phyloP scores from a whole-genome alignment of 2,888 invertebrate genomes.

The Agriotes lineatus region DNA sequence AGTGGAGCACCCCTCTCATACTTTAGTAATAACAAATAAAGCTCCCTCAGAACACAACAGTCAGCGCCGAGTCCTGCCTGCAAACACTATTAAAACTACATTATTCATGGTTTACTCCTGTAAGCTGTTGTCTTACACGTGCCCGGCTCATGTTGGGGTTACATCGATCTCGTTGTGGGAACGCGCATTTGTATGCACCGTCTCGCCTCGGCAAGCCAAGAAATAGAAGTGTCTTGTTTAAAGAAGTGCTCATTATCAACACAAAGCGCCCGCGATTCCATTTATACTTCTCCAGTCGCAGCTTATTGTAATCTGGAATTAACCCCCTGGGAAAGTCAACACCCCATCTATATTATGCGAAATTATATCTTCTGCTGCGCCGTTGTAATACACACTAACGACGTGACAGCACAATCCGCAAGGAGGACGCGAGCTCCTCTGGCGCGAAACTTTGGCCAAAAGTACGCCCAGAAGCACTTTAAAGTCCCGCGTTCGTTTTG shows the following conservation, averaged over 20 bases:
- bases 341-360: constrained; percentile 16
- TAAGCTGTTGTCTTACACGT: constrained; percentile 39
- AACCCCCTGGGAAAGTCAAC: constrained; percentile 18
- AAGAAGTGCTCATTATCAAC: constrained; percentile 29
- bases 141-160: constrained; percentile 30
- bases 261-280: constrained; percentile 18
- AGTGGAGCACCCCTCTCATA: neutral
- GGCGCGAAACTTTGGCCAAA: constrained; percentile 2
- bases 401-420: constrained; percentile 7
- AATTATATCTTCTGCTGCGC: constrained; percentile 10
- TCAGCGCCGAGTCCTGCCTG: constrained; percentile 17
- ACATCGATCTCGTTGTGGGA: constrained; percentile 32
- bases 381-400: constrained; percentile 9
- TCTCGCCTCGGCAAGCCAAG: constrained; percentile 28
- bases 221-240: constrained; percentile 26
- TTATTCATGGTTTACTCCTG: constrained; percentile 37
- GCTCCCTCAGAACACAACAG: constrained; percentile 14
- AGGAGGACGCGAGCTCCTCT: neutral
- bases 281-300: constrained; percentile 12
- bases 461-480: neutral
- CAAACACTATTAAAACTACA: constrained; percentile 34
- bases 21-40: constrained; percentile 23
- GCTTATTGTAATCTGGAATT: constrained; percentile 20
- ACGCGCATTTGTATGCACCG: constrained; percentile 34
- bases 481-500: neutral